phyloP scores from a whole-genome alignment of 2,888 invertebrate genomes.

The Troglohyphantes excavatus region DNA sequence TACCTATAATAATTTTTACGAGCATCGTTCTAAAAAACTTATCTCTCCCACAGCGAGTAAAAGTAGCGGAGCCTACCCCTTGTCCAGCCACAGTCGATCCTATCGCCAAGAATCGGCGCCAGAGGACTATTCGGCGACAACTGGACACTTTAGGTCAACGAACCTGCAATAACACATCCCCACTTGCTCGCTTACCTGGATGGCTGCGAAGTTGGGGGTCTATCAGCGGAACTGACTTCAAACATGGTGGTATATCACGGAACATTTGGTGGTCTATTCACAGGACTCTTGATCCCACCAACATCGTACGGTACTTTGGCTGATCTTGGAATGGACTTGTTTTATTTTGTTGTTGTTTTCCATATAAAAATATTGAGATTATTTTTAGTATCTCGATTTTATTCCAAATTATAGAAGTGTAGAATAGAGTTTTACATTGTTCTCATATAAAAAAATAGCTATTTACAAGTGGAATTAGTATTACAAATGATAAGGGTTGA shows the following conservation, averaged over 20 bases:
- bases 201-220: background rate
- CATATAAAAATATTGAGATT: too few relatives aligned
- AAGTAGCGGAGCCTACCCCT: conserved; percentile 41
- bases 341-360: too few relatives aligned
- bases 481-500: too few relatives aligned
- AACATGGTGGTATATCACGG: too few relatives aligned
- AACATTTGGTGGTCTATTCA: too few relatives aligned
- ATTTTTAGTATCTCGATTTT: too few relatives aligned
- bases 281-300: background rate
- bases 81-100: conserved; percentile 53
- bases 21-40: background rate
- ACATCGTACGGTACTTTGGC: too few relatives aligned
- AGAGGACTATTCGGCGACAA: conserved; percentile 64
- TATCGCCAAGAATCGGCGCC: conserved; percentile 64
- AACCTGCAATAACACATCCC: conserved; percentile 52
- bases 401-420: too few relatives aligned
- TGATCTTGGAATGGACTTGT: too few relatives aligned
- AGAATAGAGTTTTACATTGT: too few relatives aligned
- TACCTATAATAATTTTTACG: background rate
- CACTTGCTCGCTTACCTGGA: background rate
- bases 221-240: background rate
- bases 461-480: too few relatives aligned
- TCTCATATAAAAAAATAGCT: too few relatives aligned
- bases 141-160: conserved; percentile 65
- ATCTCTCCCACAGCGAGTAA: conserved; percentile 51